Base-by-base conservation (phyloP, 2,797 vertebrate genomes). In the Bufotes viridis region DNA sequence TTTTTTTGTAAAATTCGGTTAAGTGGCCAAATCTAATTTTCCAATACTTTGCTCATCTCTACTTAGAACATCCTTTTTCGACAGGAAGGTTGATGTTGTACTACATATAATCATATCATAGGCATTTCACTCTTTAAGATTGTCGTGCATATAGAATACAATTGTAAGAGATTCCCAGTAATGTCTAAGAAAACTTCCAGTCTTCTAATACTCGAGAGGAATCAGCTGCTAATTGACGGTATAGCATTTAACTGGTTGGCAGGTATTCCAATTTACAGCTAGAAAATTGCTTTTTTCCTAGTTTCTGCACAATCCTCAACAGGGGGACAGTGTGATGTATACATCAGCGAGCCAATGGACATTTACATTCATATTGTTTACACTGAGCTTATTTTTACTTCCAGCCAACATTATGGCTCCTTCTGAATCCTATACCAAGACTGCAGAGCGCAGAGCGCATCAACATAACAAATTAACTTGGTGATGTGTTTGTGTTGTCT, bases 231-330 rank as follows among this genome's bases (percentile, higher is more conserved):
- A 97, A 98, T 97, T 97, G 96, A 98, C 98, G 96, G 96, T 94
- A 95, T 96, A 97, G 97, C 96, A 96, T 96, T 96, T 96, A 88
- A 83, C 70, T 85, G 87, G 87, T 85, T 88, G 96, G 96, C 95
- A 98, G 96, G 95, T 95, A 96, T 97, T 98, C 97, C 96, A 96
- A 96, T 98, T 98, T 97, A 95, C 90, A 79, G 94, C 90, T 91
- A 93, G 95, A 95, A 98, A 98, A 98, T 97, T 96, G 96, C 95
- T 96, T 96, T 96, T 96, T 97, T 96, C 94, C 95, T 95, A 94
- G 91, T 94, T 92, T 92, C 95, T 94, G 92, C 96, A 95, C 93
- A 92, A 94, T 96, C 95, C 96, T 96, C 93, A 91, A 91, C 92
- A 90, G 88, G 90, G 91, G 92, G 93, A 92, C 92, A 91, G 90